Conservation (phyloP, 2,888 invertebrate species). For the Sinhomidia bicolor region DNA sequence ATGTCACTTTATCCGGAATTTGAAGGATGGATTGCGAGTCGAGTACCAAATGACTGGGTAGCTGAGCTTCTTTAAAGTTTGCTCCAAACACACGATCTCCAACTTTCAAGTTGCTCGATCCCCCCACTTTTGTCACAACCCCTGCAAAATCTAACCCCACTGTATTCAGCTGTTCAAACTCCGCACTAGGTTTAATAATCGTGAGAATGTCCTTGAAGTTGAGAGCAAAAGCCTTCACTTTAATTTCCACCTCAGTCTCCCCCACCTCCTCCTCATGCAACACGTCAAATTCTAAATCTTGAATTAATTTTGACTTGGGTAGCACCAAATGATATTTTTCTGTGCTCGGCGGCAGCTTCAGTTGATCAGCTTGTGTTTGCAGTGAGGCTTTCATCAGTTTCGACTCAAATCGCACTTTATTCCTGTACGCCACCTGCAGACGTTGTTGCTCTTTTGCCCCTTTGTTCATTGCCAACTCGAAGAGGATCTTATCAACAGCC, state of each 20-base stretch:
- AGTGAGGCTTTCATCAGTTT: background rate
- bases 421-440: background rate
- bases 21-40: background rate
- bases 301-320: slow-evolving; percentile 22
- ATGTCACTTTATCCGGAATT: slow-evolving; percentile 53
- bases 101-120: slow-evolving; percentile 13
- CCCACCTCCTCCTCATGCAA: background rate
- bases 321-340: slow-evolving; percentile 34
- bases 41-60: slow-evolving; percentile 45
- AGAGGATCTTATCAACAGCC: background rate
- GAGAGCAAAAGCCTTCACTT: slow-evolving; percentile 37
- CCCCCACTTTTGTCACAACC: slow-evolving; percentile 52
- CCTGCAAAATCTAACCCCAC: slow-evolving; percentile 64
- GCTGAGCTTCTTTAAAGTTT: background rate
- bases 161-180: slow-evolving; percentile 38
- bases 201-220: slow-evolving; percentile 58
- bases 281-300: slow-evolving; percentile 29
- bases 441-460: background rate
- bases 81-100: slow-evolving; percentile 65
- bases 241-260: slow-evolving; percentile 38
- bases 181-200: slow-evolving; percentile 52
- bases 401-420: background rate
- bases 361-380: background rate
- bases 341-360: background rate
- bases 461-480: slow-evolving; percentile 9